Percentiles rank a stretch among this genome's conserved stretches.
Evolutionary conservation across 2,113 vertebrate species (phyloP).

Genomic region (Odocoileus virginianus): DNA sequence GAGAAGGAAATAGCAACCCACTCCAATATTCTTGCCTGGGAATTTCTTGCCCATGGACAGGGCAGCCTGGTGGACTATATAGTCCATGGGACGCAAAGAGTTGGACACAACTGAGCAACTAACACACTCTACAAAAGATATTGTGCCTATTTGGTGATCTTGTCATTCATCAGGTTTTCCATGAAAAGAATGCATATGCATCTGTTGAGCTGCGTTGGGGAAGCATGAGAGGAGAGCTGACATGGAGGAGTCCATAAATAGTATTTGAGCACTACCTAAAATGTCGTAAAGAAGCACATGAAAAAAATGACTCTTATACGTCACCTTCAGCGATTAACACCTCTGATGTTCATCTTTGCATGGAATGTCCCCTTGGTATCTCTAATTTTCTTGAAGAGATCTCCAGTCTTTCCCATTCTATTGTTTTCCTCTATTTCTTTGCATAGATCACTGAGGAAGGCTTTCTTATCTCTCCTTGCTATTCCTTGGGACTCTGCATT

Average conservation of each 20-base stretch:
- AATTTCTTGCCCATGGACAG: neutral
- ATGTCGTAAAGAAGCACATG: neutral
- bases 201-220: fast-evolving
- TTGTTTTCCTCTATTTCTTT: no score
- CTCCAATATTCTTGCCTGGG: neutral
- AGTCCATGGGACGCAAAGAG: neutral
- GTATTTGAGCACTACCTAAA: neutral
- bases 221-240: neutral
- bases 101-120: neutral
- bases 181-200: neutral
- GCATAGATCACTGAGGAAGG: no score
- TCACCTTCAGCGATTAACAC: neutral
- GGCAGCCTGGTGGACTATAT: neutral
- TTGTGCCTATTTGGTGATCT: neutral
- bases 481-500: no score
- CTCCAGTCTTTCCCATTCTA: no score
- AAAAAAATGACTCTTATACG: neutral
- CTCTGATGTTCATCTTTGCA: neutral
- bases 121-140: neutral
- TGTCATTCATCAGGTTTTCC: neutral
- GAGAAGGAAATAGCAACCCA: neutral
- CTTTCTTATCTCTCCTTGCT: no score
- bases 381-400: no score
- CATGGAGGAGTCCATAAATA: neutral
- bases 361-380: no score